Evolutionary conservation across 2,797 vertebrate genomes (phyloP), one percentile per base, ranked within the genome.

Genomic region (Anguilla anguilla): DNA sequence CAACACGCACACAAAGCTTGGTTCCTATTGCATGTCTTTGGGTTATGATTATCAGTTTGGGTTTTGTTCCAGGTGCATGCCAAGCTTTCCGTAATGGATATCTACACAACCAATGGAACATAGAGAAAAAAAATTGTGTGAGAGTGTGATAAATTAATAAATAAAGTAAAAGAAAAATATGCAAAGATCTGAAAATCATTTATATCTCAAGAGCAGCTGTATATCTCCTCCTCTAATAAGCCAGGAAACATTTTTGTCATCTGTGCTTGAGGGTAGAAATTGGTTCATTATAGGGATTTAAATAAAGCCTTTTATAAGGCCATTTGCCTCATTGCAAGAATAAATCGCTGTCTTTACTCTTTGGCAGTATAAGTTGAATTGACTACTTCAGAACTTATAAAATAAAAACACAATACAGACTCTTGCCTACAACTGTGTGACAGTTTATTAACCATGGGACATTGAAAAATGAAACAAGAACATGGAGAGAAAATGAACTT

Each of bases 171-270:
- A 35, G 7, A 19, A 46, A 84, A 57, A 53, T 10, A 84, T 28
- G 82, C n/a, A 83, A 84, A n/a, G 46, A 84, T 81, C 17, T 69
- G 22, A 72, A 87, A 55, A 87, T 35, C 43, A 51, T 43, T 11
- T 28, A 49, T 43, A 39, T 84, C 82, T 87, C 46, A 83, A 31
- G 84, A 22, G n/a, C 77, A 25, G 39, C 17, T 49, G 77, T 9
- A 46, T 6, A 79, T n/a, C 17, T 15, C 77, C 2, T 46, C 3
- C 39, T 43, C 31, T 39, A 77, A 22, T 6, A 46, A 79, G 19
- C 39, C 15, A 7, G 3, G 3, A 10, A 25, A 25, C 15, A 79
- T 46, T 46, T 11, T 25, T 74, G 31, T 28, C 69, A 31, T 35
- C 69, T 31, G 69, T 74, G 69, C 69, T 11, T 74, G 28, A 74